These are phyloP conservation scores for Corythoichthys intestinalis DNA, from an alignment of 2,113 vertebrate genomes.

Conservation along the genomic window DNA sequence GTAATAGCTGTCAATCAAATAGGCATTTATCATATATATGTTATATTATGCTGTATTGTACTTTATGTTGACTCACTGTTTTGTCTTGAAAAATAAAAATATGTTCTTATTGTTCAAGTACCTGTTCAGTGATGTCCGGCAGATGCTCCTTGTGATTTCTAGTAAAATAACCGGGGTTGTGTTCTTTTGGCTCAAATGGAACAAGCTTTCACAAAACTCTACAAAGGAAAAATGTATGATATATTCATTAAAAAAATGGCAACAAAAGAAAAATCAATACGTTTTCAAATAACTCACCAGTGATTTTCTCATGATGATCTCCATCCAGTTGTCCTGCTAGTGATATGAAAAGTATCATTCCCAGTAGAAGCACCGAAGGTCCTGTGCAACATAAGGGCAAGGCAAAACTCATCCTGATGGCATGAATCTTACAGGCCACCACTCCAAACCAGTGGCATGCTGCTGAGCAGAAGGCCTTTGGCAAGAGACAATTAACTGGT, in stretches of 20 bases:
- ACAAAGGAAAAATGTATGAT: constrained; percentile 11
- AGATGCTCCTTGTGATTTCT: constrained; percentile 73
- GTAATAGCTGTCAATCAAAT: constrained; percentile 53
- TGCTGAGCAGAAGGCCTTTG: constrained; percentile 68
- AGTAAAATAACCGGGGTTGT: constrained; percentile 49
- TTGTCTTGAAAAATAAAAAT: not conserved
- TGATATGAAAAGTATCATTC: constrained; percentile 62
- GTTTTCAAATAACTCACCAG: constrained; percentile 8
- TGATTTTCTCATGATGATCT: fast-evolving
- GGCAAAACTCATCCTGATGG: constrained; percentile 71
- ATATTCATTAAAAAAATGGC: not conserved
- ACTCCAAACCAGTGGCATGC: constrained; percentile 79
- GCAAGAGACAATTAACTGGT: not conserved
- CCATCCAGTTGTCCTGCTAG: constrained; percentile 15
- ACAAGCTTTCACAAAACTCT: constrained; percentile 56
- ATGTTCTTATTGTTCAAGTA: not conserved
- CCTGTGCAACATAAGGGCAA: constrained; percentile 64
- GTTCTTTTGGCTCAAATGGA: constrained; percentile 22
- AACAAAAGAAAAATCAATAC: too few species aligned
- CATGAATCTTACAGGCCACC: constrained; percentile 77
- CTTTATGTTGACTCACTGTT: not conserved
- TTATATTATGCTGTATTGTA: not conserved
- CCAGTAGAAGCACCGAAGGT: constrained; percentile 64
- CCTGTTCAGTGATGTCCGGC: constrained; percentile 67
- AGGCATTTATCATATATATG: constrained; percentile 1